Base-by-base conservation (phyloP, 1,140 invertebrate genomes). In the Nephila pilipes region DNA sequence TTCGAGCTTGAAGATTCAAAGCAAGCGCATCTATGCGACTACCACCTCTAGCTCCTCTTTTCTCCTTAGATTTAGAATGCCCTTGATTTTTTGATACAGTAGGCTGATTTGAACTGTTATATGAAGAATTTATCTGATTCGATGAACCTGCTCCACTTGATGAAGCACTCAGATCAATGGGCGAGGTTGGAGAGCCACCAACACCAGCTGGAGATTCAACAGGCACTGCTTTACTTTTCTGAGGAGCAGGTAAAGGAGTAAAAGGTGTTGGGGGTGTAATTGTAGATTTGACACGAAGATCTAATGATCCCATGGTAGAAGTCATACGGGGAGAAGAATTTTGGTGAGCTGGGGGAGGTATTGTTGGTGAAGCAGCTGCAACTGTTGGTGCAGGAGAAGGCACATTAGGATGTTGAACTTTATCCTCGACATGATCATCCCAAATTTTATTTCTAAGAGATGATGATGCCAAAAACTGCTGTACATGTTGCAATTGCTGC, bases 11-110 rank as follows among this genome's bases (percentile, higher is more conserved):
- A 14, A 95, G 90, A 94, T 94, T 95, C 12, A 95, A 80, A 54
- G 95, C 95, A 25, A 95, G 87, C 55, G 94, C 94, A 94, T 95
- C 95, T 81, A 95, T 95, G 38, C 94, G 93, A 60, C 93, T 94
- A n/a, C 94, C 94, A 65, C 90, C 90, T 25, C 38, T 65, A 20
- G 57, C 75, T 18, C 85, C 75, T 10, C 75, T 25, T 20, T 91
- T 93, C 18, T 79, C 85, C 22, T 90, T 90, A 16, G 60, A 20
- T 18, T 89, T 81, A 25, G 81, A 36, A n/a, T 29, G 85, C 55
- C 32, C 54, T 32, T 58, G 16, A 69, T 16, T 16, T 83, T 81
- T 81, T 4, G 75, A 18, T 46, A 32, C 58, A 60, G 55, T 85
- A 32, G 69, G 38, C 87, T 58, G 54, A 25, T 83, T 85, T 57